A percentile compares a stretch with the other conserved stretches of the same genome.
Conservation (phyloP, 2,797 vertebrate species). For the Scolopax rusticola region DNA sequence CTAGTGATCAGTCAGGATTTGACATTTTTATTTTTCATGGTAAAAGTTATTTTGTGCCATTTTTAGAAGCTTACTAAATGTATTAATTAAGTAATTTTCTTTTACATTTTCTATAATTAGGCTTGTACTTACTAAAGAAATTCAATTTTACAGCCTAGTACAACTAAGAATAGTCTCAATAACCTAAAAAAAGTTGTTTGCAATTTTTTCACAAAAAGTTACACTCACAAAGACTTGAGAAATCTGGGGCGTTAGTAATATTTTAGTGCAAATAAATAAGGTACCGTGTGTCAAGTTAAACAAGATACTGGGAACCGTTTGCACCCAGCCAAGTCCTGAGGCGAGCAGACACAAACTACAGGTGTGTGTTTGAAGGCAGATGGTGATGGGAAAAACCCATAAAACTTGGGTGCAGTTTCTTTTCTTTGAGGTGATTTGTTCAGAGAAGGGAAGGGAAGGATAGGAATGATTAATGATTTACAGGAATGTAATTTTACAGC, state of each 20-base stretch:
- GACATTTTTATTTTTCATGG: not conserved
- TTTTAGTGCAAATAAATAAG: not conserved
- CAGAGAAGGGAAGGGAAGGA: not conserved
- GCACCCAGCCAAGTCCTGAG: not conserved
- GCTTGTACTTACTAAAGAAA: not conserved
- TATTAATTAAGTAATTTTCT: not conserved
- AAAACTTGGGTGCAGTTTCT: not conserved
- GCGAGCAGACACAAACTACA: fast-evolving
- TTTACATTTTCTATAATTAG: not conserved
- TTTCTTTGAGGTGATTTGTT: not conserved
- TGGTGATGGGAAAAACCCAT: not conserved
- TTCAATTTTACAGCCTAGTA: not conserved
- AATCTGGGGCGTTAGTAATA: not conserved
- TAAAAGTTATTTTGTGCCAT: not conserved
- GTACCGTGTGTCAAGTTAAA: not conserved
- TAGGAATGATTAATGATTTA: not conserved
- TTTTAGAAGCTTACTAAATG: not conserved
- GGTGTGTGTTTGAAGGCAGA: not conserved
- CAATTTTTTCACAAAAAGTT: not conserved
- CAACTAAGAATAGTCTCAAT: not conserved
- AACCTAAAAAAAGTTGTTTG: not conserved
- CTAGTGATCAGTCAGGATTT: not conserved
- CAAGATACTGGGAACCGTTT: not conserved
- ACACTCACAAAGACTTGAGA: not conserved
- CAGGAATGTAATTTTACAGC: not conserved